phyloP scores from a whole-genome alignment of 1,140 invertebrate genomes.

The Nylanderia fulva region DNA sequence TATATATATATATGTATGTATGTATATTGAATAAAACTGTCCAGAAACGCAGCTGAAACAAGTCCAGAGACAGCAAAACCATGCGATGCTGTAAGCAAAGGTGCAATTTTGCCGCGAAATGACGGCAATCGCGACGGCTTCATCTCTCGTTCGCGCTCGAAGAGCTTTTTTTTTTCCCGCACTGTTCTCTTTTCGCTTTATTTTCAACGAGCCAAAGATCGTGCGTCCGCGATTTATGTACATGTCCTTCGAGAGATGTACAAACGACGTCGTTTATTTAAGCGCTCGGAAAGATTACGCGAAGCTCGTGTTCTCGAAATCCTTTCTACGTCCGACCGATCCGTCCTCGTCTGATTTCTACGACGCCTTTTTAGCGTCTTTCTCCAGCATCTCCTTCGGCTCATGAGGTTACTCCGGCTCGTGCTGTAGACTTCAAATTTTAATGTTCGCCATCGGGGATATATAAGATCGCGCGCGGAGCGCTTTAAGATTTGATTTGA shows the following conservation, averaged over 20 bases:
- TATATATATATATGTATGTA: too few relatives aligned
- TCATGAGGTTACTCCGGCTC: slow-evolving; percentile 7
- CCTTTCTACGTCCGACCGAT: slow-evolving; percentile 26
- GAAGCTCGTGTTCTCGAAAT: slow-evolving; percentile 38
- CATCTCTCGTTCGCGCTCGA: slow-evolving; percentile 32
- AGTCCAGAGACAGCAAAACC: slow-evolving; percentile 25
- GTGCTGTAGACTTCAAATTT: slow-evolving; percentile 48
- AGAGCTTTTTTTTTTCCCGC: slow-evolving; percentile 20
- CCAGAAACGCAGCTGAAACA: slow-evolving; percentile 30
- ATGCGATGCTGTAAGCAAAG: slow-evolving; percentile 54
- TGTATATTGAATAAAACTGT: slow-evolving; percentile 19
- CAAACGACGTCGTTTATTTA: slow-evolving; percentile 74
- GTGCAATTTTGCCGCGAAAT: slow-evolving; percentile 65
- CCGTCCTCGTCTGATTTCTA: slow-evolving; percentile 47
- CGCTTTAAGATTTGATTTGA: slow-evolving; percentile 51
- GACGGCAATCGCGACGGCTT: slow-evolving; percentile 55
- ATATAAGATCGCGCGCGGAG: neutral
- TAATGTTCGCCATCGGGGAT: slow-evolving; percentile 40
- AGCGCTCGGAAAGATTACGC: slow-evolving; percentile 62
- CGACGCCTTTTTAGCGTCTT: neutral
- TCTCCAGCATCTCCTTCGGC: neutral
- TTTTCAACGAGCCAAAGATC: slow-evolving; percentile 54
- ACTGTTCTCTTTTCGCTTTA: slow-evolving; percentile 8
- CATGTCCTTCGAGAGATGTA: slow-evolving; percentile 56
- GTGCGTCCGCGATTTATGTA: slow-evolving; percentile 57